phyloP scores from a whole-genome alignment of 1,140 invertebrate species.

The Philotrypesis tridentata region DNA sequence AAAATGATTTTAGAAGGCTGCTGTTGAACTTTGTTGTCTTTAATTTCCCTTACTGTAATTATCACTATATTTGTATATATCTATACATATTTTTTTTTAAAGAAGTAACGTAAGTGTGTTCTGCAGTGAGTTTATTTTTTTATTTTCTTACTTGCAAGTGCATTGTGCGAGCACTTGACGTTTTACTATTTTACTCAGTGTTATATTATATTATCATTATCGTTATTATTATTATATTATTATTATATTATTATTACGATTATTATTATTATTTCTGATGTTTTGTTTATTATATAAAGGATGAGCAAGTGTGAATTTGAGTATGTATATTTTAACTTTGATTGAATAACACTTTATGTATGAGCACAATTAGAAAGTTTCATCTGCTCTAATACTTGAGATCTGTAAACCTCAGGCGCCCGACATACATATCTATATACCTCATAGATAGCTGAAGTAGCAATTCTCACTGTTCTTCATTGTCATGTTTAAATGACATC shows the following conservation, averaged over 20 bases:
- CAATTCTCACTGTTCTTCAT: not conserved
- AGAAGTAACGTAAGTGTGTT: not conserved
- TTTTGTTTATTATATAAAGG: constrained; percentile 14
- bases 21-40: too few species aligned
- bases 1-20: not conserved
- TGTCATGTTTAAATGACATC: not conserved
- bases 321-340: constrained; percentile 9
- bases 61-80: constrained; percentile 16
- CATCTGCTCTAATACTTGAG: not conserved
- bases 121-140: constrained; percentile 13
- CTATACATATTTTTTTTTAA: constrained; percentile 10
- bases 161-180: not conserved
- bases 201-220: constrained; percentile 7
- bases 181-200: constrained; percentile 18
- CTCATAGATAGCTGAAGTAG: not conserved
- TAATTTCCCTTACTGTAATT: not conserved
- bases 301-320: constrained; percentile 1
- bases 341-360: constrained; percentile 11
- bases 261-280: not conserved
- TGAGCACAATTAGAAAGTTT: constrained; percentile 29
- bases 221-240: too few species aligned
- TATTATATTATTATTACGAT: constrained; percentile 2
- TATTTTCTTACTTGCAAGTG: constrained; percentile 25
- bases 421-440: constrained; percentile 18
- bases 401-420: not conserved